Evolutionary conservation across 1,140 invertebrate genomes (phyloP).

Genomic region (Chironomus tepperi): DNA sequence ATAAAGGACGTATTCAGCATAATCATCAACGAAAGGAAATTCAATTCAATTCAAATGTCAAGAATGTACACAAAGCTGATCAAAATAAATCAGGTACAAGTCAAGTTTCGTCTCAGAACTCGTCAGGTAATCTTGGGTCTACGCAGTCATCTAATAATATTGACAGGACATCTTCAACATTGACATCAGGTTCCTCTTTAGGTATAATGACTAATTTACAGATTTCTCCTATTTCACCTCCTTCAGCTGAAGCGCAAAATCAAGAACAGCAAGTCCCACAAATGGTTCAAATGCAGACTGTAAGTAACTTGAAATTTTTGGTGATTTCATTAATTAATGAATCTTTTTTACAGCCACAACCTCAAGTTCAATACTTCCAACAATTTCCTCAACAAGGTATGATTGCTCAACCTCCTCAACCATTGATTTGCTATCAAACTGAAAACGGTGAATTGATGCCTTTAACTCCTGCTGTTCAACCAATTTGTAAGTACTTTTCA

Average conservation of each 20-base stretch:
- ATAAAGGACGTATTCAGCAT: not conserved
- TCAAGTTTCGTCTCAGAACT: not conserved
- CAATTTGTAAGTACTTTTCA: not conserved
- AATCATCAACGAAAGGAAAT: conserved; percentile 9
- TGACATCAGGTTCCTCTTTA: not conserved
- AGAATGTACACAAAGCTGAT: conserved; percentile 4
- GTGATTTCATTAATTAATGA: too few species aligned
- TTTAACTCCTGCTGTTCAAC: not conserved
- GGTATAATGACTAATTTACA: not conserved
- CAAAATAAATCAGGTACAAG: not conserved
- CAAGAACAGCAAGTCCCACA: not conserved
- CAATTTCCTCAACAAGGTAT: not conserved
- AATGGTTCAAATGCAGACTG: not conserved
- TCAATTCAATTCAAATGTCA: conserved; percentile 5
- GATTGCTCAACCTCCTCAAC: not conserved
- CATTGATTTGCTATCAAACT: not conserved
- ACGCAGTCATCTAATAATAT: not conserved
- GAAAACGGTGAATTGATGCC: not conserved
- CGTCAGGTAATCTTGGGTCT: not conserved
- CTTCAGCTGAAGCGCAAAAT: not conserved
- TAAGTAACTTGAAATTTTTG: too few species aligned
- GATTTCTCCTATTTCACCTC: not conserved
- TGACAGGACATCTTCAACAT: not conserved
- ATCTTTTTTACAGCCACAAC: too few species aligned
- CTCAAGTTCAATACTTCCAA: too few species aligned